Base-by-base conservation (phyloP, 1,140 invertebrate genomes). In the Drosophila santomea region DNA sequence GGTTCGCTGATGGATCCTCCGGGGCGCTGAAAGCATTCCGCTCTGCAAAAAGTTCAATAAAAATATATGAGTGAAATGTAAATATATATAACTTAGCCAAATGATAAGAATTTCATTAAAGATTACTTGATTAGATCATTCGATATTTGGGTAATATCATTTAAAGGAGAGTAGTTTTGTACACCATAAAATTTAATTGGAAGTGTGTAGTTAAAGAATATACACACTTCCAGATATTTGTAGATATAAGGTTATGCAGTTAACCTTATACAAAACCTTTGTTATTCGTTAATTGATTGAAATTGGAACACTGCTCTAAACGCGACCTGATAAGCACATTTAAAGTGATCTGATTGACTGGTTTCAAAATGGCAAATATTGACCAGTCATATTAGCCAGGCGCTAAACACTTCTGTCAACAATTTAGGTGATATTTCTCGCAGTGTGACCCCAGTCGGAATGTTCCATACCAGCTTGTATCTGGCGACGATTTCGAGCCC, bases 1-100 rank as follows among this genome's bases (percentile, higher is more conserved):
- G 83, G 39, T 71, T 85, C 23, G 62, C 51, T 6, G 72, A 55
- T 4, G 71, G 62, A 20, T 86, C 90, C 12, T 89, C 59, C 8
- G 66, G 62, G 12, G 54, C 62, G 28, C 54, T 81, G 38, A 85
- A 81, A 14, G 74, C 71, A 68, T 76, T 90, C 5, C 86, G 90
- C 64, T 91, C 90, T 91, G 56, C 0, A 90, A 91, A n/a, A 72
- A 2, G 71, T n/a, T 39, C 56, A 58, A 10, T 0, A 8, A 12
- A 12, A 43, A n/a, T 10, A 1, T 14, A 28, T 63, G 12, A 28
- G 28, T 43, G 39, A 32, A 8, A 10, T 25, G 32, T 6, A 0
- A 25, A 25, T 38, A 43, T 2, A 43, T 8, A 43, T 43, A 1
- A 36, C 2, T 20, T 20, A 20, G 3, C 2, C 8, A 1, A 44